Percentiles rank a stretch among this genome's conserved stretches.
Evolutionary conservation across 2,888 invertebrate genomes (phyloP).

Genomic region (Plagiodera versicolora): DNA sequence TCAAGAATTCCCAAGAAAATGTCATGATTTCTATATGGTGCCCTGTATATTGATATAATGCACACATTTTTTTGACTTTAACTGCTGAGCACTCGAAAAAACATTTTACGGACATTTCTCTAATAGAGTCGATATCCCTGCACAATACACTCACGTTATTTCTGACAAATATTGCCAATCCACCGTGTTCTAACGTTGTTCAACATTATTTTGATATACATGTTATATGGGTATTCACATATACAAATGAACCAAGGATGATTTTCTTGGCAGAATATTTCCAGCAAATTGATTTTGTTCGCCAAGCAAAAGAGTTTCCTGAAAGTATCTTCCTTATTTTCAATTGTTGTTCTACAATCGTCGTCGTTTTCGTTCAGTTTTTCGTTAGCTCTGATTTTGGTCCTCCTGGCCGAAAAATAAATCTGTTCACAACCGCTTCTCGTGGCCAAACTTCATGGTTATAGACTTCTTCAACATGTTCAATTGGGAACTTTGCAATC

Average conservation of each 20-base stretch:
- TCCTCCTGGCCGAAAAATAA: too few species aligned
- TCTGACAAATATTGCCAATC: conserved; percentile 3
- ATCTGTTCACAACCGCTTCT: too few species aligned
- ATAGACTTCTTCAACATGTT: too few species aligned
- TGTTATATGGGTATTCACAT: conserved; percentile 1
- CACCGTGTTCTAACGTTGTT: neutral
- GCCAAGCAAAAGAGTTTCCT: too few species aligned
- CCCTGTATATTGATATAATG: neutral
- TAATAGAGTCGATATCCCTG: neutral
- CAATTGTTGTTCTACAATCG: too few species aligned
- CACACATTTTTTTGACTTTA: neutral
- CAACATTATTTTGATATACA: neutral
- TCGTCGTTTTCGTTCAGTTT: too few species aligned
- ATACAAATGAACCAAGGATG: neutral
- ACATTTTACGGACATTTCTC: neutral
- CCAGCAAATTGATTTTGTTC: conserved; percentile 1
- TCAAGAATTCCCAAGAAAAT: neutral
- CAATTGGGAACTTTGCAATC: too few species aligned
- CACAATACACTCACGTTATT: neutral
- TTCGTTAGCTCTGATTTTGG: too few species aligned
- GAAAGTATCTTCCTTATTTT: too few species aligned
- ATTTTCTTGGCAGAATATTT: neutral
- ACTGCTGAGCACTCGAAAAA: neutral
- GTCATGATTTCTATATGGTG: neutral
- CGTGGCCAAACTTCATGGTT: too few species aligned